A percentile compares a stretch with the other conserved stretches of the same genome.
Conservation (phyloP, 2,797 vertebrate genomes). For the Delichon dasypus region DNA sequence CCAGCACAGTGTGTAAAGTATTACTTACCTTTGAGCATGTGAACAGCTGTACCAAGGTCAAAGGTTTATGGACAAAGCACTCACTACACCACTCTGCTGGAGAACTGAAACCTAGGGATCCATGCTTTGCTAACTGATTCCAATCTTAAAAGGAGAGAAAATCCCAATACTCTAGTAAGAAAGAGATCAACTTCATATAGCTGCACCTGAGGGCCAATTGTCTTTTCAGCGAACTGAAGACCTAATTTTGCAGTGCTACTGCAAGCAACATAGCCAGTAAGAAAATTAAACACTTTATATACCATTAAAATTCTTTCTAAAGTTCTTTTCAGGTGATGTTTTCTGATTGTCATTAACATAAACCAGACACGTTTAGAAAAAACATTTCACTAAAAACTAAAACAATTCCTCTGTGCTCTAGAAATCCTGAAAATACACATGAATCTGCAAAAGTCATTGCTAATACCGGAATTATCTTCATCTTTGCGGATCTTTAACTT, state of each 20-base stretch:
- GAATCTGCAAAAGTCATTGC: neutral
- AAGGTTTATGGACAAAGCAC: neutral
- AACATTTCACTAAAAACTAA: neutral
- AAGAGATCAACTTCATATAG: neutral
- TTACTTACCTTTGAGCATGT: neutral
- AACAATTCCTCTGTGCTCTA: neutral
- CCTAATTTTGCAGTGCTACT: neutral
- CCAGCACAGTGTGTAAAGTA: neutral
- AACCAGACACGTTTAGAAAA: neutral
- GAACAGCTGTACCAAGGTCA: neutral
- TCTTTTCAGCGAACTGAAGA: neutral
- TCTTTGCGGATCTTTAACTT: slow-evolving; percentile 98
- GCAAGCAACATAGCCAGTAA: neutral
- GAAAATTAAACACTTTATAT: neutral
- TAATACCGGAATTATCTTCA: slow-evolving; percentile 95
- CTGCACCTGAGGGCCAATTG: neutral
- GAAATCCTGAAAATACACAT: neutral
- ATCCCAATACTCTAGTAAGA: neutral
- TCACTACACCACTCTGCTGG: neutral
- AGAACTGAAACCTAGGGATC: neutral
- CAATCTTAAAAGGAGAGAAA: neutral
- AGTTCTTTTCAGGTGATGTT: neutral
- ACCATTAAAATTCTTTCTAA: neutral
- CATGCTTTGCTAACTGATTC: neutral
- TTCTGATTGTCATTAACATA: neutral